These are phyloP conservation scores for Pseudococcus jackbeardsleyi DNA, from an alignment of 2,888 invertebrate genomes.

Conservation along the genomic window DNA sequence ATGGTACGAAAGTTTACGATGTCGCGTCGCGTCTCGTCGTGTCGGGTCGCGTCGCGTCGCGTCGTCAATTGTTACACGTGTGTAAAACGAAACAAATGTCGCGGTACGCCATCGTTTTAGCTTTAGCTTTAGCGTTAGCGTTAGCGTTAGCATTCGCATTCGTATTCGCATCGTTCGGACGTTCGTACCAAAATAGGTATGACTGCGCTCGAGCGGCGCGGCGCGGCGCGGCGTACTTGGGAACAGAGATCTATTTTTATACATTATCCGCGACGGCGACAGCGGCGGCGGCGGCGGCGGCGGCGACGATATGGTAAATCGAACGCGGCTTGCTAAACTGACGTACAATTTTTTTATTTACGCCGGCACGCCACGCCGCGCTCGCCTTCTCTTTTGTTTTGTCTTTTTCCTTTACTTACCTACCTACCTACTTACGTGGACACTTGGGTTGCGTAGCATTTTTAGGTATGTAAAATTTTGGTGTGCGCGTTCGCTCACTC, in stretches of 20 bases:
- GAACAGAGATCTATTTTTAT: background rate
- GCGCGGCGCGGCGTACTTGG: background rate
- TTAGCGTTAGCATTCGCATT: too few relatives aligned
- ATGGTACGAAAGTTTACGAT: too few relatives aligned
- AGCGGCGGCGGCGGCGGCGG: background rate
- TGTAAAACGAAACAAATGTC: background rate
- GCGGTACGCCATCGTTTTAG: background rate
- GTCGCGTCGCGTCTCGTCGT: too few relatives aligned
- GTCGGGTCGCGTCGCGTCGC: background rate
- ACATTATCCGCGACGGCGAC: too few relatives aligned
- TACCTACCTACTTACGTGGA: too few relatives aligned
- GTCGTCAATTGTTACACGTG: background rate
- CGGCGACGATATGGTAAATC: background rate
- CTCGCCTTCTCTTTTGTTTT: too few relatives aligned
- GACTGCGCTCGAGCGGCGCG: slow-evolving; percentile 55
- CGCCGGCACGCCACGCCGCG: background rate
- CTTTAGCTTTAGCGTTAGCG: too few relatives aligned
- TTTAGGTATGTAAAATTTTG: too few relatives aligned
- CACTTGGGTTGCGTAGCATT: too few relatives aligned
- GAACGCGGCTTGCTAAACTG: background rate
- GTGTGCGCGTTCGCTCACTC: too few relatives aligned
- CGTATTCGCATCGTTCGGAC: background rate
- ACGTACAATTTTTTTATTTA: background rate
- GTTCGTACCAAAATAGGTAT: slow-evolving; percentile 62
- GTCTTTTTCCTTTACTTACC: too few relatives aligned